phyloP scores from a whole-genome alignment of 35 echinoderm and acorn worm genomes.

The Ptychodera flava region DNA sequence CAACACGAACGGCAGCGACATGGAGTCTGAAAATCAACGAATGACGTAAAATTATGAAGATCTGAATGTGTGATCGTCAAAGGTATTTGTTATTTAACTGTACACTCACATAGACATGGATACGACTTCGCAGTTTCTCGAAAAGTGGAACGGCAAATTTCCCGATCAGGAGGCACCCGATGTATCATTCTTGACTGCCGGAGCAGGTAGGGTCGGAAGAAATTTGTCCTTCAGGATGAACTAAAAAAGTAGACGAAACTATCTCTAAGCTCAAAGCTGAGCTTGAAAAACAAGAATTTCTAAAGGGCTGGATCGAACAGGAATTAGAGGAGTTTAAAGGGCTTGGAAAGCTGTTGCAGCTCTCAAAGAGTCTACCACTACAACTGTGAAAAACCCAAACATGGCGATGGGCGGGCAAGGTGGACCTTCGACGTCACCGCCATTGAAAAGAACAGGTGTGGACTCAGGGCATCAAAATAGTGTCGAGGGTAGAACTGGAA shows the following conservation, averaged over 20 bases:
- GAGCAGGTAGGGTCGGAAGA: neutral
- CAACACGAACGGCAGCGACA: no score
- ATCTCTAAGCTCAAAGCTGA: neutral
- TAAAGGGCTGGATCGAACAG: neutral
- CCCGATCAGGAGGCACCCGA: neutral
- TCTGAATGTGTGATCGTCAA: no score
- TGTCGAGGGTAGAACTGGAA: no score
- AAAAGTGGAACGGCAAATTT: neutral
- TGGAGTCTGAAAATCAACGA: no score
- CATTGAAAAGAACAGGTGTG: no score
- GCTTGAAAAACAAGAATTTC: neutral
- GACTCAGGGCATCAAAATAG: no score
- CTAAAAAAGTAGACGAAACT: neutral
- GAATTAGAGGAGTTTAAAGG: neutral
- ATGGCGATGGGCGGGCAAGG: neutral
- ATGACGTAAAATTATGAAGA: no score
- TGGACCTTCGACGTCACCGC: no score
- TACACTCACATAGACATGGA: no score
- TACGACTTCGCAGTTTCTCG: neutral
- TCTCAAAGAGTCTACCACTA: no score
- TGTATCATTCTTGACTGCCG: neutral
- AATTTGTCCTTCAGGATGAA: neutral
- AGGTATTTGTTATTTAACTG: no score
- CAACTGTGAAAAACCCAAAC: neutral
- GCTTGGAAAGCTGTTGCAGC: neutral